These are phyloP conservation scores for Caprella mutica DNA, from an alignment of 2,888 invertebrate species.

Conservation along the genomic window DNA sequence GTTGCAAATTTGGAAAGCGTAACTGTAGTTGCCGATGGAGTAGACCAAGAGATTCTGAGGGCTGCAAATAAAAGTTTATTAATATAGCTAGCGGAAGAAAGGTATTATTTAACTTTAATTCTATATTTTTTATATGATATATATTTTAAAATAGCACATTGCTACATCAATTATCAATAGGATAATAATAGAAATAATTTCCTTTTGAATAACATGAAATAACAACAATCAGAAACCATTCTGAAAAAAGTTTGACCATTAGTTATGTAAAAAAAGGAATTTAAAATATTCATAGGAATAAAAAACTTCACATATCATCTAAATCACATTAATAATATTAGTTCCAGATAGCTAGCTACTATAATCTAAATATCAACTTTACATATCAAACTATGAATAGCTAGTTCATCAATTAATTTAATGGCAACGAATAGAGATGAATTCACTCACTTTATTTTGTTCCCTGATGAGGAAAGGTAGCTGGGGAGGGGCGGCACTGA, in stretches of 20 bases:
- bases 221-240: not conserved
- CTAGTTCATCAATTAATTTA: too few species aligned
- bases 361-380: too few species aligned
- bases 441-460: constrained; percentile 50
- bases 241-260: not conserved
- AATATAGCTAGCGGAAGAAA: not conserved
- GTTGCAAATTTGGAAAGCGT: constrained; percentile 70
- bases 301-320: constrained; percentile 5
- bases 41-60: constrained; percentile 66
- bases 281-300: not conserved
- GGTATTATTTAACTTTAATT: not conserved
- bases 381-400: too few species aligned
- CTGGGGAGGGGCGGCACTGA: constrained; percentile 54
- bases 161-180: not conserved
- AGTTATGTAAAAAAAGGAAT: not conserved
- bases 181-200: not conserved
- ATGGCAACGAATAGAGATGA: constrained; percentile 19
- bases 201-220: not conserved
- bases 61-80: constrained; percentile 42
- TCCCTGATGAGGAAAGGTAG: constrained; percentile 67
- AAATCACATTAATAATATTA: not conserved
- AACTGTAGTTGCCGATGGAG: constrained; percentile 66
- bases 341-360: too few species aligned
- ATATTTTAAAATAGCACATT: too few species aligned
- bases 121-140: too few species aligned